A percentile compares a stretch with the other conserved stretches of the same genome.
These are phyloP conservation scores for Erebia palarica DNA, from an alignment of 2,888 invertebrate genomes.

Conservation along the genomic window DNA sequence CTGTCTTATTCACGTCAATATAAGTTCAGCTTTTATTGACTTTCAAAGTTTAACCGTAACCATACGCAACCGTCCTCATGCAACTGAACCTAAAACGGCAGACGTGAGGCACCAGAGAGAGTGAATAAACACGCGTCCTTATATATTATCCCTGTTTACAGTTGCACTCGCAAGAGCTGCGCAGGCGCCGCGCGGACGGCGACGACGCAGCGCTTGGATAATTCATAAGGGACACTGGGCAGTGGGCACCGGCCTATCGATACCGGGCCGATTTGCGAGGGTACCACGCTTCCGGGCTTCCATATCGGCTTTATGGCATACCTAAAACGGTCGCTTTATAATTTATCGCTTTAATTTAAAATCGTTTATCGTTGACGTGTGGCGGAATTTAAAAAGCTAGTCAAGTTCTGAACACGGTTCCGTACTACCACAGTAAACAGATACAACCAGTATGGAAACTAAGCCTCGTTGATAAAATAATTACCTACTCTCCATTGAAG, in stretches of 20 bases:
- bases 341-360: slow-evolving; percentile 38
- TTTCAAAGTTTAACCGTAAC: too few species aligned
- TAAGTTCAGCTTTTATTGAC: too few species aligned
- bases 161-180: slow-evolving; percentile 52
- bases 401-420: too few species aligned
- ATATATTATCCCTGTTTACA: slow-evolving; percentile 60
- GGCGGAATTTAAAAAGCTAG: slow-evolving; percentile 34
- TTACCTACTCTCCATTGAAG: too few species aligned
- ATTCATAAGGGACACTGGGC: slow-evolving; percentile 64
- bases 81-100: background rate
- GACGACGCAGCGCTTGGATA: slow-evolving; percentile 67
- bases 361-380: slow-evolving; percentile 37
- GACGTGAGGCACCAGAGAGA: slow-evolving; percentile 13
- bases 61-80: background rate
- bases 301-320: slow-evolving; percentile 51
- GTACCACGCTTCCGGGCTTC: slow-evolving; percentile 61
- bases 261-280: slow-evolving; percentile 50
- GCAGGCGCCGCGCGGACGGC: slow-evolving; percentile 65
- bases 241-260: slow-evolving; percentile 44
- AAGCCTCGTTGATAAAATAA: too few species aligned
- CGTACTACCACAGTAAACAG: too few species aligned
- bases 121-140: slow-evolving; percentile 39
- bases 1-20: too few species aligned
- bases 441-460: too few species aligned
- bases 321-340: slow-evolving; percentile 58